These are phyloP conservation scores for Pseudois nayaur DNA, from an alignment of 2,113 vertebrate species.

Conservation along the genomic window DNA sequence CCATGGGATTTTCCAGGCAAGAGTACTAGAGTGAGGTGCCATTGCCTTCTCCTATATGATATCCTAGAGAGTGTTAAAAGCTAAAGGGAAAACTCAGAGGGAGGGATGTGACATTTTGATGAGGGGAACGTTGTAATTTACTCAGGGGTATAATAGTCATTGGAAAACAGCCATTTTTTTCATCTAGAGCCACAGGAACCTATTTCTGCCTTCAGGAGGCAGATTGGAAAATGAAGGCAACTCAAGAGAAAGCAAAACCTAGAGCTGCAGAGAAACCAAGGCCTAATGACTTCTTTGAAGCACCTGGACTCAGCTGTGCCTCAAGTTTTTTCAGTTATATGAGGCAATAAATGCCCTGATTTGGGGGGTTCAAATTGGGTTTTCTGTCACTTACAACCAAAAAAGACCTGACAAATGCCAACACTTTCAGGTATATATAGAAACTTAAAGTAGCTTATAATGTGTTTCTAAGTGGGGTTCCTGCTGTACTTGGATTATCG, in stretches of 20 bases:
- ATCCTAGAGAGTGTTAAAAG: neutral
- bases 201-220: neutral
- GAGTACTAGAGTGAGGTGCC: no score
- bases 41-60: no score
- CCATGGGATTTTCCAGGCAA: no score
- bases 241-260: neutral
- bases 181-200: neutral
- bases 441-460: slow-evolving; percentile 60
- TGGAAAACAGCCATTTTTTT: neutral
- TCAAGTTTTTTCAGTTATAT: neutral
- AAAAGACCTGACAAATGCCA: slow-evolving; percentile 35
- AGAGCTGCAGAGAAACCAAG: neutral
- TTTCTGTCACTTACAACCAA: slow-evolving; percentile 53
- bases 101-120: neutral
- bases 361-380: slow-evolving; percentile 35
- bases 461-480: slow-evolving; percentile 66
- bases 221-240: neutral
- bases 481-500: slow-evolving; percentile 55
- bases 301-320: slow-evolving; percentile 24
- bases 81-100: neutral
- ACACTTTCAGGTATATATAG: slow-evolving; percentile 50
- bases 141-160: neutral
- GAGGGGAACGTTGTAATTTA: neutral
- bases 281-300: neutral
- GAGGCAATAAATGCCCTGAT: slow-evolving; percentile 26